phyloP scores from a whole-genome alignment of 2,888 invertebrate genomes.

The Alsophila aescularia region DNA sequence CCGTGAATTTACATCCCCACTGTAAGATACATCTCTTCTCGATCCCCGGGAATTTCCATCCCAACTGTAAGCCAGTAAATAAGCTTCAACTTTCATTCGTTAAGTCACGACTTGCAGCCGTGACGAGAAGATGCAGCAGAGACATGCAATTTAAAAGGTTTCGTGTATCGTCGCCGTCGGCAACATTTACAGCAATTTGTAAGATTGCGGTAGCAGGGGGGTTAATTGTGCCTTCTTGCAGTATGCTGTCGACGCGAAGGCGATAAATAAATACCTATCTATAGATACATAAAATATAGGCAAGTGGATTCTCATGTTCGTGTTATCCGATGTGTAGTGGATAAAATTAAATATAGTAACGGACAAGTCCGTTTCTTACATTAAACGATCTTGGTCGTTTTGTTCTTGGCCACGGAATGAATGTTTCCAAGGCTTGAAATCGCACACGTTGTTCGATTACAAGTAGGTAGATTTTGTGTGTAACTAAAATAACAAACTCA shows the following conservation, averaged over 20 bases:
- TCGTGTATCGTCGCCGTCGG: conserved; percentile 57
- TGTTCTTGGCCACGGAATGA: too few species aligned
- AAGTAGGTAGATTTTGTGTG: too few species aligned
- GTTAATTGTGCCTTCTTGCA: conserved; percentile 72
- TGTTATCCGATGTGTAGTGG: neutral
- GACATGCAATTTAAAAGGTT: conserved; percentile 62
- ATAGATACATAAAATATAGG: neutral
- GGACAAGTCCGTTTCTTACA: too few species aligned
- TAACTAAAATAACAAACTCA: too few species aligned
- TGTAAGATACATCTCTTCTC: too few species aligned
- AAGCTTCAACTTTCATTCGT: conserved; percentile 1
- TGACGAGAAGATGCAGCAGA: conserved; percentile 58
- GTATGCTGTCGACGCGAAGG: conserved; percentile 64
- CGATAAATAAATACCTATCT: conserved; percentile 60
- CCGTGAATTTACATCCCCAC: too few species aligned
- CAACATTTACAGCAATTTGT: conserved; percentile 75
- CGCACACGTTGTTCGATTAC: too few species aligned
- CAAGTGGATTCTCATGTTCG: neutral
- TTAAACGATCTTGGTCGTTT: too few species aligned
- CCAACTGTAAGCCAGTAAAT: conserved; percentile 3
- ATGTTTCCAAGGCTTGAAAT: too few species aligned
- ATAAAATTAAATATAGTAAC: neutral
- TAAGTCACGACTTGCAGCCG: conserved; percentile 35
- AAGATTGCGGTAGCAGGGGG: conserved; percentile 73
- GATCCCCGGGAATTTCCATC: neutral